A percentile compares a stretch with the other conserved stretches of the same genome.
Evolutionary conservation across 2,113 vertebrate species (phyloP).

Genomic region (Amazona vittata): DNA sequence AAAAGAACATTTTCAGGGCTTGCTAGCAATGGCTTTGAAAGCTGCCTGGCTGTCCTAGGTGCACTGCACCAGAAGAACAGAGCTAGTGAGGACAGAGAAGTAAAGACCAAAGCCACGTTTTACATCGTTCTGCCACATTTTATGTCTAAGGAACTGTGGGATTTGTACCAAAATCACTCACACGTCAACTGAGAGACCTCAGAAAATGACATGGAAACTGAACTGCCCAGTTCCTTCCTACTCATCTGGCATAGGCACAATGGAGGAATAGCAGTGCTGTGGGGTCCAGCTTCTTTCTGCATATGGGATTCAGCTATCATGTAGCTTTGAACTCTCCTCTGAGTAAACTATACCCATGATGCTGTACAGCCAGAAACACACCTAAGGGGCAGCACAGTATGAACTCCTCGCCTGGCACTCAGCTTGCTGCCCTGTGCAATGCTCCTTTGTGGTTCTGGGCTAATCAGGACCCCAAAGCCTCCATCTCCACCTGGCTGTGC

Average conservation of each 20-base stretch:
- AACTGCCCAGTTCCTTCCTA: neutral
- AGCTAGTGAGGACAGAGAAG: neutral
- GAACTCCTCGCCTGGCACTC: neutral
- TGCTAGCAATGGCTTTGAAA: slow-evolving; percentile 29
- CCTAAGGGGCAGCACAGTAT: neutral
- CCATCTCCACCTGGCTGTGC: neutral
- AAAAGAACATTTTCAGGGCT: slow-evolving; percentile 88
- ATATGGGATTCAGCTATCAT: neutral
- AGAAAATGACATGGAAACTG: neutral
- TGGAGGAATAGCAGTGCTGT: neutral
- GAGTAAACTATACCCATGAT: neutral
- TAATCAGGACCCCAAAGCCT: neutral
- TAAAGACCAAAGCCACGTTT: neutral
- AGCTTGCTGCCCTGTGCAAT: accelerated
- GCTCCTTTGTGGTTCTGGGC: neutral
- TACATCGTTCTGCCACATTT: neutral
- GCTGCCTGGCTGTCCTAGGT: neutral
- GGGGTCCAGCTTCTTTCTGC: neutral
- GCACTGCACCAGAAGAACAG: neutral
- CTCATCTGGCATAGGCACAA: accelerated
- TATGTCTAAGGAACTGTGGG: accelerated
- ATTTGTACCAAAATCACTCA: neutral
- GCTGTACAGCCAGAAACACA: neutral
- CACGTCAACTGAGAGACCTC: neutral
- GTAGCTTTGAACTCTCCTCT: neutral